phyloP scores from a whole-genome alignment of 2,113 vertebrate genomes.

The Patagioenas fasciata region DNA sequence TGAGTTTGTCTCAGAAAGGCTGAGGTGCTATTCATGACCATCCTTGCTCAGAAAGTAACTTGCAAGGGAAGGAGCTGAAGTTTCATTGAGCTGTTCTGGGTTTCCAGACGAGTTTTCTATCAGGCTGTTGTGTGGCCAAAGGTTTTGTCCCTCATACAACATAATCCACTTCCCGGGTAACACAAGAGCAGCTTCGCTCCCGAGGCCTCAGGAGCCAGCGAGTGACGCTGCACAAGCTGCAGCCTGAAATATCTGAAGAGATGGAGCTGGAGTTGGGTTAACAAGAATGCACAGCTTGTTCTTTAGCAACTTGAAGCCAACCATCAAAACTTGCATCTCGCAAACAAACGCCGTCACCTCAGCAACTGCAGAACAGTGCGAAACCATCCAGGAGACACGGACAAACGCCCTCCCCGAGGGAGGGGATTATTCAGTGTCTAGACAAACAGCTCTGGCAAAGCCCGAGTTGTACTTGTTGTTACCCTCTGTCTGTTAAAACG shows the following conservation, averaged over 20 bases:
- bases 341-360: neutral
- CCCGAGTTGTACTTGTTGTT: neutral
- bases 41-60: rapidly evolving
- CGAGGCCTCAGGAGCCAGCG: rapidly evolving
- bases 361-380: neutral
- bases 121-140: rapidly evolving
- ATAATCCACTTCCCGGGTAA: neutral
- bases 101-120: neutral
- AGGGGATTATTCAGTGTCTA: neutral
- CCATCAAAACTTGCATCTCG: neutral
- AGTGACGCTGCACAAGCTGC: no score
- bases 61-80: neutral
- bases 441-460: neutral
- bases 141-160: neutral
- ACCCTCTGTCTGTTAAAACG: neutral
- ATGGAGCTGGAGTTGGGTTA: neutral
- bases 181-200: neutral
- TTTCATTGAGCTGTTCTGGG: neutral
- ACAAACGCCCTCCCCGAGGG: neutral
- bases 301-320: neutral
- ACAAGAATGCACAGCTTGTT: rapidly evolving
- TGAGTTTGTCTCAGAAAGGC: neutral
- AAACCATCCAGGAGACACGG: neutral
- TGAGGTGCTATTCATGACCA: rapidly evolving
- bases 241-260: neutral